Conservation (phyloP, 35 echinoderm and acorn worm species). For the Heliocidaris erythrogramma region DNA sequence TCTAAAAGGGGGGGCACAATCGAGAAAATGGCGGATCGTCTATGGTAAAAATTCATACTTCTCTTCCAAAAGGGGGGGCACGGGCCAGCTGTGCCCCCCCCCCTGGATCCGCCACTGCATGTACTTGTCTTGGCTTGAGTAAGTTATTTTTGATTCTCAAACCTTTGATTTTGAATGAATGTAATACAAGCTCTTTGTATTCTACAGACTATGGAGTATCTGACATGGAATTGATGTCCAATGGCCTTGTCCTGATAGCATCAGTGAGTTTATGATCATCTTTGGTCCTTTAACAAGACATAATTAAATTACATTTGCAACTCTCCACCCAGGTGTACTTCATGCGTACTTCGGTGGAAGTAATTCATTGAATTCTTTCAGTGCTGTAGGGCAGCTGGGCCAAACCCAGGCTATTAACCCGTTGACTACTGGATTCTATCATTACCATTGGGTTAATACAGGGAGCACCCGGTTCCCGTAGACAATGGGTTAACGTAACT, state of each 20-base stretch:
- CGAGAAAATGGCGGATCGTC: no score
- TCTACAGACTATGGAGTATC: neutral
- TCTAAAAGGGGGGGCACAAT: no score
- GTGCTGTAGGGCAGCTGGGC: neutral
- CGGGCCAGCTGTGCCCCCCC: no score
- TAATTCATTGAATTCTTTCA: neutral
- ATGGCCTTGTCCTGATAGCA: slow-evolving; percentile 1
- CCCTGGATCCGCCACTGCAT: no score
- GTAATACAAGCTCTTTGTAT: neutral
- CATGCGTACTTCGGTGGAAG: neutral
- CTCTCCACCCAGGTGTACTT: neutral
- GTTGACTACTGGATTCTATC: no score
- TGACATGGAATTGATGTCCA: neutral
- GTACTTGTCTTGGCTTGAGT: no score
- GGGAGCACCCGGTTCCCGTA: no score
- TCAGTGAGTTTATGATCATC: neutral
- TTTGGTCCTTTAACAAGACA: neutral
- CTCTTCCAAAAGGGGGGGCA: no score
- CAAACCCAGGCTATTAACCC: no score
- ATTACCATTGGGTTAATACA: no score
- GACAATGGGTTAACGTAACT: no score
- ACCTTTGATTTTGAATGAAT: neutral
- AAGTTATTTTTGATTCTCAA: neutral
- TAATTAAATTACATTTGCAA: neutral
- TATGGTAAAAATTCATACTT: no score